phyloP scores from a whole-genome alignment of 2,888 invertebrate genomes.

The Mesorhabditis belari region DNA sequence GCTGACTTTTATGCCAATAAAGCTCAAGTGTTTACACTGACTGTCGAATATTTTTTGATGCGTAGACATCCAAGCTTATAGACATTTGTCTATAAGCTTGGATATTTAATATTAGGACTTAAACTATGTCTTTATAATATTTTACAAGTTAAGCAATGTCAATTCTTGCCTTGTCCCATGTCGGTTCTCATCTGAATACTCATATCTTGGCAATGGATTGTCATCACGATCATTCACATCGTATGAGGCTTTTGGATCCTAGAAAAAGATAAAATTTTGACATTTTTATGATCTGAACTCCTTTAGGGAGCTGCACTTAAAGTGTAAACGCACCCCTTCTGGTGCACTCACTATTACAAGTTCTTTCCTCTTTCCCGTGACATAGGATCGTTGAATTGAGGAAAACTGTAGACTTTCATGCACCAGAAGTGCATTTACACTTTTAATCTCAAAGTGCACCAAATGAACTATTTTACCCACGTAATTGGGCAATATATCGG shows the following conservation, averaged over 20 bases:
- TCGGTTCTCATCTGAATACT: conserved; percentile 88
- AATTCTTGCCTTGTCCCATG: conserved; percentile 62
- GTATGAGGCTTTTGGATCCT: conserved; percentile 96
- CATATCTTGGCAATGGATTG: conserved; percentile 94
- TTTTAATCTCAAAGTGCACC: too few species aligned
- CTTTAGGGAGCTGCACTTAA: neutral
- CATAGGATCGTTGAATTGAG: too few species aligned
- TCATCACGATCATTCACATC: conserved; percentile 93
- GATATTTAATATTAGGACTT: too few species aligned
- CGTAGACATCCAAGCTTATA: neutral
- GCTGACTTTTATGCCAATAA: too few species aligned
- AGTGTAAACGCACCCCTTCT: neutral
- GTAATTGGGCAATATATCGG: conserved; percentile 59
- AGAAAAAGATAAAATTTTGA: neutral
- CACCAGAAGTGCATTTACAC: too few species aligned
- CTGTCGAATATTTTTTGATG: conserved; percentile 1
- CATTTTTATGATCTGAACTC: neutral
- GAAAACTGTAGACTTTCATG: too few species aligned
- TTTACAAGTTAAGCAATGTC: conserved; percentile 53
- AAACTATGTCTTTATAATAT: neutral
- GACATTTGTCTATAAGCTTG: neutral
- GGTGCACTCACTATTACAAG: too few species aligned
- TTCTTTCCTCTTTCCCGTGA: too few species aligned
- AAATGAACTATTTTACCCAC: too few species aligned
- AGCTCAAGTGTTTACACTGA: too few species aligned